A percentile compares a stretch with the other conserved stretches of the same genome.
These are phyloP conservation scores for Nettapus auritus DNA, from an alignment of 2,113 vertebrate species.

Conservation along the genomic window DNA sequence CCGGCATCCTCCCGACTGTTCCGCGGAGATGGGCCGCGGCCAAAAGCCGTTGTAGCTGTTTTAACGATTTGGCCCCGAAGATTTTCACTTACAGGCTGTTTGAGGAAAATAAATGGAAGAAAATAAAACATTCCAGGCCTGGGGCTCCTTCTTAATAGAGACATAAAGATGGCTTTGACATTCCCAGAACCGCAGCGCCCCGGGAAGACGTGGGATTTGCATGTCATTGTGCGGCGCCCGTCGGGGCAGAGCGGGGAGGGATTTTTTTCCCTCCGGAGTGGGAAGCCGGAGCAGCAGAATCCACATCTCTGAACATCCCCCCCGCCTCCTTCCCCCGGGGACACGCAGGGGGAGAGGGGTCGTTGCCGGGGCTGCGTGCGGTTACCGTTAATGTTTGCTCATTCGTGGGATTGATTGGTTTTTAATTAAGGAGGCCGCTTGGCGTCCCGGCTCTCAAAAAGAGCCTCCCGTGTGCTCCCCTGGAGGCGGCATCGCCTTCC, in stretches of 20 bases:
- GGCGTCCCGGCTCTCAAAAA: slow-evolving; percentile 26
- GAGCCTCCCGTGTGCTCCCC: slow-evolving; percentile 34
- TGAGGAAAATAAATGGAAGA: slow-evolving; percentile 61
- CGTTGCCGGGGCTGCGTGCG: slow-evolving; percentile 40
- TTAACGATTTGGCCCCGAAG: slow-evolving; percentile 63
- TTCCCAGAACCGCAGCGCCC: slow-evolving; percentile 54
- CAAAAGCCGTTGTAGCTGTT: slow-evolving; percentile 52
- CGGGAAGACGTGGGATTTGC: slow-evolving; percentile 37
- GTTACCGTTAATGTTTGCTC: slow-evolving; percentile 27
- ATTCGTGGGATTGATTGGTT: slow-evolving; percentile 30
- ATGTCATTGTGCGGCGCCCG: slow-evolving; percentile 59
- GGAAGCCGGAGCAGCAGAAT: slow-evolving; percentile 33
- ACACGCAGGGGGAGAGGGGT: neutral
- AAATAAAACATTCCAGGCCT: slow-evolving; percentile 59
- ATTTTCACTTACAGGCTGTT: slow-evolving; percentile 67
- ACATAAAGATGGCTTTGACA: slow-evolving; percentile 66
- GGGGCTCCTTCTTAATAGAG: slow-evolving; percentile 66
- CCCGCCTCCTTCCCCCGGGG: neutral
- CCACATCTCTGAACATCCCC: slow-evolving; percentile 31
- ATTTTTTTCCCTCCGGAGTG: slow-evolving; percentile 25
- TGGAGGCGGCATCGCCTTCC: slow-evolving; percentile 41
- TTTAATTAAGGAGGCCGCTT: slow-evolving; percentile 44
- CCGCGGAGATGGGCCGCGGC: slow-evolving; percentile 50
- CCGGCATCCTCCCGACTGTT: slow-evolving; percentile 52
- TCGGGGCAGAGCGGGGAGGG: slow-evolving; percentile 13